Evolutionary conservation across 1,140 invertebrate species (phyloP).

Genomic region (Drosophila pruinosa): DNA sequence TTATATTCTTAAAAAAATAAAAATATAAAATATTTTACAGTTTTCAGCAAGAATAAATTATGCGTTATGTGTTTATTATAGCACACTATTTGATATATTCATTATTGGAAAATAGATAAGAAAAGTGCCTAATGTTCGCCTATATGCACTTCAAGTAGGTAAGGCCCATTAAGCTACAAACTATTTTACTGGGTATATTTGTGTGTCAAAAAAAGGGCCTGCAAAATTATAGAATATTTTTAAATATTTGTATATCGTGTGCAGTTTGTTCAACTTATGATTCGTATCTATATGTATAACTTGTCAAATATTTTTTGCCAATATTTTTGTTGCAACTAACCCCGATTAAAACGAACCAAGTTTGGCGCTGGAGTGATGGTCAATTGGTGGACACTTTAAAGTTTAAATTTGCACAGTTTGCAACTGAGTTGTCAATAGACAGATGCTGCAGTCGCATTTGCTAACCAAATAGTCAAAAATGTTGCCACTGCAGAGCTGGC

Average conservation of each 20-base stretch:
- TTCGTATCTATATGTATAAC: neutral
- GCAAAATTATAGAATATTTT: neutral
- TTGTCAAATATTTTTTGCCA: neutral
- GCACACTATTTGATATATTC: too few species aligned
- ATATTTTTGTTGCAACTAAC: neutral
- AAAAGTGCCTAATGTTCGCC: too few species aligned
- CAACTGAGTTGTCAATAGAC: constrained; percentile 33
- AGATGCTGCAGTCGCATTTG: constrained; percentile 29
- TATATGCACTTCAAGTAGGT: too few species aligned
- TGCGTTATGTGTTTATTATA: too few species aligned
- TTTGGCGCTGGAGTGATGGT: neutral
- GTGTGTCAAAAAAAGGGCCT: neutral
- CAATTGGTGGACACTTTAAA: constrained; percentile 31
- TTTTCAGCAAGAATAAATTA: too few species aligned
- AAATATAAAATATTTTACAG: neutral
- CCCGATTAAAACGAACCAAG: constrained; percentile 14
- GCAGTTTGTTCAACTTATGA: neutral
- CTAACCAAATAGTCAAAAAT: constrained; percentile 46
- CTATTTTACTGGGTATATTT: neutral
- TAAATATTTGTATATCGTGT: neutral
- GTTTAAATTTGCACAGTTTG: constrained; percentile 60
- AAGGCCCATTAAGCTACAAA: neutral
- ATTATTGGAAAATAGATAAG: too few species aligned
- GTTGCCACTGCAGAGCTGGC: constrained; percentile 12
- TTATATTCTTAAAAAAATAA: too few species aligned